Evolutionary conservation across 2,888 invertebrate species (phyloP).

Genomic region (Uloborus plumipes): DNA sequence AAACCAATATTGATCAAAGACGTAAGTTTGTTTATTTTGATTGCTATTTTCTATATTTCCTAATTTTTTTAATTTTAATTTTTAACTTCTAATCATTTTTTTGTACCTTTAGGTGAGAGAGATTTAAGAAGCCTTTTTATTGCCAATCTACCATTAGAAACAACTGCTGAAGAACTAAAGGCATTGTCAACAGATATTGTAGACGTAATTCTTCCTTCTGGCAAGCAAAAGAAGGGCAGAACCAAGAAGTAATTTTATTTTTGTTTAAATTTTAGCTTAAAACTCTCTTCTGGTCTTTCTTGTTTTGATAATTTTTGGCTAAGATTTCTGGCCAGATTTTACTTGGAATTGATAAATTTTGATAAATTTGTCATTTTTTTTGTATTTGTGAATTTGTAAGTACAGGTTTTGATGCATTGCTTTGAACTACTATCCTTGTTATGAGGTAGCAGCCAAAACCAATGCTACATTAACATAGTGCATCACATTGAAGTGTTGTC

Average conservation of each 20-base stretch:
- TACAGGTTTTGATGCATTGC: too few relatives aligned
- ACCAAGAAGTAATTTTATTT: constrained; percentile 22
- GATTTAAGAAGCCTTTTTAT: constrained; percentile 28
- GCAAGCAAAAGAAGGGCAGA: background rate
- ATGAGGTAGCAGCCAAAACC: constrained; percentile 20
- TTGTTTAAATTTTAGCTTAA: too few relatives aligned
- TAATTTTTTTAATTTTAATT: too few relatives aligned
- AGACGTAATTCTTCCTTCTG: constrained; percentile 6
- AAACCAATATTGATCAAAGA: background rate
- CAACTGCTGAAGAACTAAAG: constrained; percentile 21
- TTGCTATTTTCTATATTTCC: background rate
- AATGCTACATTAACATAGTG: constrained; percentile 53
- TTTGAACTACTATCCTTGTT: constrained; percentile 32
- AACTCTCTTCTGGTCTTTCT: too few relatives aligned
- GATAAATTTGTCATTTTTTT: too few relatives aligned
- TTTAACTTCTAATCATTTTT: too few relatives aligned
- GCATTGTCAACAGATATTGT: constrained; percentile 42
- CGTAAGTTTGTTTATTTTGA: background rate
- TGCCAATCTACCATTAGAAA: constrained; percentile 35
- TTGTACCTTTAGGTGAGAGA: constrained; percentile 20
- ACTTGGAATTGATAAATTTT: too few relatives aligned
- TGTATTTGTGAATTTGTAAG: too few relatives aligned
- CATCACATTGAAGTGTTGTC: constrained; percentile 17
- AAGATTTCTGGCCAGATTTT: too few relatives aligned
- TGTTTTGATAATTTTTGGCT: too few relatives aligned